Conservation (phyloP, 2,797 vertebrate genomes). For the Sebastes trivittatus region DNA sequence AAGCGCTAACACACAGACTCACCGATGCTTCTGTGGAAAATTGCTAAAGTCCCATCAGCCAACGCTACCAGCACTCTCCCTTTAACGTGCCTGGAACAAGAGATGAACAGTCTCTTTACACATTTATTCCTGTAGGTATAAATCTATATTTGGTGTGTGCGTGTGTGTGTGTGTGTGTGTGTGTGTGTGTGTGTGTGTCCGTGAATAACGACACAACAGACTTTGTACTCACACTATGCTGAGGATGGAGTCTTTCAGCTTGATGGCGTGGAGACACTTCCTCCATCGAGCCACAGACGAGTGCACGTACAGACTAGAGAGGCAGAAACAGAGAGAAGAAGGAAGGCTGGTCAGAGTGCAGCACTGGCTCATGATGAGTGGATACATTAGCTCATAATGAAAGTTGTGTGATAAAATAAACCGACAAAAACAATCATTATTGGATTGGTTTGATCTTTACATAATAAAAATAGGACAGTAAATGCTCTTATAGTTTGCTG, state of each 20-base stretch:
- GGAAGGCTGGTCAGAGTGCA: neutral
- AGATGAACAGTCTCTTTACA: neutral
- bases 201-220: neutral
- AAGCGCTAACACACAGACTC: conserved; percentile 23
- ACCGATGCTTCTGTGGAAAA: conserved; percentile 94
- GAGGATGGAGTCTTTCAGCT: conserved; percentile 96
- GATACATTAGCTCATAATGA: neutral
- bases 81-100: conserved; percentile 89
- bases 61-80: conserved; percentile 95
- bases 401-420: neutral
- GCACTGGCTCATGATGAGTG: neutral
- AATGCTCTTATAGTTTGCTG: neutral
- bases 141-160: neutral
- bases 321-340: neutral
- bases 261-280: conserved; percentile 97
- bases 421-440: no score
- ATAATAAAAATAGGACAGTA: neutral
- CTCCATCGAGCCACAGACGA: conserved; percentile 95
- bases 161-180: neutral
- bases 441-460: neutral
- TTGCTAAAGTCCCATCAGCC: conserved; percentile 94
- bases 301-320: conserved; percentile 92
- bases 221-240: conserved; percentile 90
- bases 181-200: neutral
- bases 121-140: neutral